A percentile compares a stretch with the other conserved stretches of the same genome.
phyloP scores from a whole-genome alignment of 2,888 invertebrate species.

The Drosophila kanekoi region DNA sequence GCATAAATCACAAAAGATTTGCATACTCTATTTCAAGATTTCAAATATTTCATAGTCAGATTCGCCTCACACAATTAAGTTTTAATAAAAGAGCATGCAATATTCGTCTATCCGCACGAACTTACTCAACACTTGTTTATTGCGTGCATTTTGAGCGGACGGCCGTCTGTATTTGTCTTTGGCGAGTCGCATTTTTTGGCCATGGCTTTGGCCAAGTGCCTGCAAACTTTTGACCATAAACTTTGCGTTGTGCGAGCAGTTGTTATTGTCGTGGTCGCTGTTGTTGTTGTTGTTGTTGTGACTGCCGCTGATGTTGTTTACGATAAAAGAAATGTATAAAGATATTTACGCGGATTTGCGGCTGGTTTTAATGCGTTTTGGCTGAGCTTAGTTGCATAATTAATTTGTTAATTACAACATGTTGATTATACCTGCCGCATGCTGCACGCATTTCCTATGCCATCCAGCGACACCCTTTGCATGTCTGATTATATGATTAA shows the following conservation, averaged over 20 bases:
- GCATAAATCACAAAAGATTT: too few relatives aligned
- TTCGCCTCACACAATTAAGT: too few relatives aligned
- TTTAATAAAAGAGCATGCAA: conserved; percentile 2
- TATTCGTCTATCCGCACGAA: not conserved
- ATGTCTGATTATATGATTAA: conserved; percentile 60
- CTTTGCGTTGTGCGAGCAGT: conserved; percentile 34
- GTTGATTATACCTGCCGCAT: conserved; percentile 16
- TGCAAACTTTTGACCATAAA: conserved; percentile 61
- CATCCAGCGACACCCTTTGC: conserved; percentile 21
- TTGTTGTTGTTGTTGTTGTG: conserved; percentile 18
- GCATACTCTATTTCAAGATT: too few relatives aligned
- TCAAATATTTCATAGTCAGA: too few relatives aligned
- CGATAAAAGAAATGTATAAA: conserved; percentile 15
- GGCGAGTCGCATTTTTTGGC: conserved; percentile 52
- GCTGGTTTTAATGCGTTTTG: conserved; percentile 34
- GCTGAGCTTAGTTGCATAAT: conserved; percentile 45
- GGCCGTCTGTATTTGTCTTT: conserved; percentile 21
- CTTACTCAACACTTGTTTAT: conserved; percentile 12
- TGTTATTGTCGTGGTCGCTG: conserved; percentile 24
- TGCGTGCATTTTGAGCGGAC: conserved; percentile 17
- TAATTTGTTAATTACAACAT: conserved; percentile 64
- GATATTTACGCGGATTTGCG: conserved; percentile 32
- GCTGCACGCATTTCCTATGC: conserved; percentile 58
- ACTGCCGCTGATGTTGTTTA: conserved; percentile 27
- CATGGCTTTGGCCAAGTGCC: conserved; percentile 66